Evolutionary conservation across 1,140 invertebrate genomes (phyloP).

Genomic region (Drosophila hydei): DNA sequence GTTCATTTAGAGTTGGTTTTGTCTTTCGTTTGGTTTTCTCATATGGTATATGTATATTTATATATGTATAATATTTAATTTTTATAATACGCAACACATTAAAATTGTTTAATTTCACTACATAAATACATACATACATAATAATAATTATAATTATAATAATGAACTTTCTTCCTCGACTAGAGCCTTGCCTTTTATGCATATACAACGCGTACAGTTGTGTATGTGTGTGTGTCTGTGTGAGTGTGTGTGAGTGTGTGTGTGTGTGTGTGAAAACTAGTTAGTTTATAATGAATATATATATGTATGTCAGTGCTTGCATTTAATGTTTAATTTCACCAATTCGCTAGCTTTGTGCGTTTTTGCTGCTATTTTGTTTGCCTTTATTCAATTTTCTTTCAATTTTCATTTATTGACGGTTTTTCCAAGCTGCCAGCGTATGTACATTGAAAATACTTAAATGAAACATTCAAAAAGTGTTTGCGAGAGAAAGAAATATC

Average conservation of each 20-base stretch:
- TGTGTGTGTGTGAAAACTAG: slow-evolving; percentile 25
- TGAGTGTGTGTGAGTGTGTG: slow-evolving; percentile 19
- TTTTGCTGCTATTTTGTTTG: slow-evolving; percentile 37
- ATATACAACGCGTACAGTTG: slow-evolving; percentile 11
- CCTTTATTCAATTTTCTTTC: not conserved
- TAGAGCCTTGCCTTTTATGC: slow-evolving; percentile 38
- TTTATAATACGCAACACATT: slow-evolving; percentile 76
- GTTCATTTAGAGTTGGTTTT: slow-evolving; percentile 15
- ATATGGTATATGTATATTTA: slow-evolving; percentile 40
- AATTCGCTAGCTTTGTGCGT: slow-evolving; percentile 79
- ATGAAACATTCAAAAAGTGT: slow-evolving; percentile 5
- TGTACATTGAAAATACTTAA: slow-evolving; percentile 27
- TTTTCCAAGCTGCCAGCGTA: slow-evolving; percentile 36
- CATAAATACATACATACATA: slow-evolving; percentile 78
- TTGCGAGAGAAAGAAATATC: slow-evolving; percentile 10
- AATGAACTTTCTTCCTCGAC: slow-evolving; percentile 37
- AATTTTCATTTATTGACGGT: slow-evolving; percentile 4
- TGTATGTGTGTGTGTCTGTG: slow-evolving; percentile 37
- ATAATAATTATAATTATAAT: slow-evolving; percentile 55
- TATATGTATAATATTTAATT: slow-evolving; percentile 53
- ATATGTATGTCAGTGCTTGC: slow-evolving; percentile 19
- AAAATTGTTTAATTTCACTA: slow-evolving; percentile 68
- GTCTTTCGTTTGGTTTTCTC: slow-evolving; percentile 19
- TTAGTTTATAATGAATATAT: slow-evolving; percentile 30
- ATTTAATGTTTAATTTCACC: slow-evolving; percentile 69